Evolutionary conservation across 2,113 vertebrate species (phyloP), one percentile per base, ranked within the genome.

Genomic region (Edolisoma coerulescens): DNA sequence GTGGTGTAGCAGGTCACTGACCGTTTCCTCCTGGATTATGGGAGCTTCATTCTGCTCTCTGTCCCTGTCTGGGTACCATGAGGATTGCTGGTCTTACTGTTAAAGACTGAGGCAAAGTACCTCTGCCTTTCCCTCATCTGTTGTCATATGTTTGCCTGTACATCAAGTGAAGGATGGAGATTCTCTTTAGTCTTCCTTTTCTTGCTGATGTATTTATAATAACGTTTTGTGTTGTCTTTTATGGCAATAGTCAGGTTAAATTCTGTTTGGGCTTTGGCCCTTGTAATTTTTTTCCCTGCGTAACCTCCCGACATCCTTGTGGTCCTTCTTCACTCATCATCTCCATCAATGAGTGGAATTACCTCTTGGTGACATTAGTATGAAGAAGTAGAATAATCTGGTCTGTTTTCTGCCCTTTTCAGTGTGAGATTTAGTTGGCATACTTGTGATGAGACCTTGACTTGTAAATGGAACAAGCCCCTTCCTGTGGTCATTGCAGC

Each of bases 401-500:
- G 16, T 60, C 61, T 53, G n/a, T 39, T 44, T 82, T 60, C 24
- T 75, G 37, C 28, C n/a, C 39, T 53, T 67, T 39, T 53, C 14
- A 22, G 24, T 30, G 4, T 83, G 69, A 53, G 16, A 35, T 61
- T 75, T 75, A 26, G 9, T 53, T 75, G 61, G n/a, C 7, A 8
- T 45, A 10, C 16, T 68, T 0, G 0, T 24, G n/a, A 7, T 32
- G 61, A 83, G 32, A 53, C 24, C n/a, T 63, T 49, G 22, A 5
- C 5, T 49, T 77, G 35, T 44, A 24, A 77, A 37, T 32, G 10
- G 16, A 84, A 15, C 22, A 63, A 70, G 19, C 24, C 52, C 42
- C 35, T 53, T 63, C 18, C 15, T 0, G 0, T 37, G 35, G 56
- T 56, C 22, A 28, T 42, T 1, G 1, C 49, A 70, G 42, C 42